These are phyloP conservation scores for Orius insidiosus DNA, from an alignment of 1,140 invertebrate species.

Conservation along the genomic window DNA sequence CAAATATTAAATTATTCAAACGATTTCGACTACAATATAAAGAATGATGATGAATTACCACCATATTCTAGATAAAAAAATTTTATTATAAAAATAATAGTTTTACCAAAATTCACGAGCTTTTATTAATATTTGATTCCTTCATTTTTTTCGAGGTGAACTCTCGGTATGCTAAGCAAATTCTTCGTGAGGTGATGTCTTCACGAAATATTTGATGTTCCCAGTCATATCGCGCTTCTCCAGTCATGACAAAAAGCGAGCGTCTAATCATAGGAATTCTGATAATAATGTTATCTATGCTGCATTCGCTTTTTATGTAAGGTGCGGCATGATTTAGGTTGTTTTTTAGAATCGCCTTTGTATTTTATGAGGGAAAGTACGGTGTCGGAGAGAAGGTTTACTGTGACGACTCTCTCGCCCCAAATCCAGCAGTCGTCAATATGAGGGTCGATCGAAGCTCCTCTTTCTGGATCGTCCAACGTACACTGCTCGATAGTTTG, in stretches of 20 bases:
- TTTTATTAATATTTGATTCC: conserved; percentile 36
- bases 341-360: conserved; percentile 38
- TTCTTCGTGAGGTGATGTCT: conserved; percentile 57
- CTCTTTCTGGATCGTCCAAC: conserved; percentile 67
- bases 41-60: too few relatives aligned
- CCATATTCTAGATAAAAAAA: too few relatives aligned
- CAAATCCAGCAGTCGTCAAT: conserved; percentile 98
- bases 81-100: too few relatives aligned
- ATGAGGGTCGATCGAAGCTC: conserved; percentile 91
- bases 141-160: conserved; percentile 50
- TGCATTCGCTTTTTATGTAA: background rate
- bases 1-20: too few relatives aligned
- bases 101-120: conserved; percentile 12
- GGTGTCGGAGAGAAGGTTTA: conserved; percentile 72
- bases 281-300: conserved; percentile 32
- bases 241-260: conserved; percentile 74
- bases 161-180: conserved; percentile 88
- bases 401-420: conserved; percentile 91
- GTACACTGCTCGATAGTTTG: conserved; percentile 90
- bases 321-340: conserved; percentile 34
- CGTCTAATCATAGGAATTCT: conserved; percentile 70
- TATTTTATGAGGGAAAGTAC: conserved; percentile 63
- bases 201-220: conserved; percentile 72
- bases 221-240: conserved; percentile 76
- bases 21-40: too few relatives aligned